Conservation (phyloP, 92 coral and sea anemone genomes). For the Nematostella vectensis region DNA sequence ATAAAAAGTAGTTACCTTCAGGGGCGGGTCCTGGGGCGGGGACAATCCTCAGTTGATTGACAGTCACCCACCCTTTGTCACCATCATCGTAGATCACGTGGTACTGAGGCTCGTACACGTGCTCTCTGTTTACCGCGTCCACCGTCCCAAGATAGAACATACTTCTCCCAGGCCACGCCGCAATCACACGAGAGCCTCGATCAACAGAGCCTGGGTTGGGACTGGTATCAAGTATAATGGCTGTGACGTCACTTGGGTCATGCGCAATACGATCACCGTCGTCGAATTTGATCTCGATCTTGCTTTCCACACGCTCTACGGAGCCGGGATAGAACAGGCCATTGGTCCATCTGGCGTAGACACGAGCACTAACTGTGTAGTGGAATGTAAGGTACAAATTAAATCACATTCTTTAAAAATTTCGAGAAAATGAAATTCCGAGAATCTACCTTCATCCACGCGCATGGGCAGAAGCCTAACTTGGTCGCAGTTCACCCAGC, state of each 20-base stretch:
- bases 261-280: slow-evolving; percentile 48
- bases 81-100: slow-evolving; percentile 40
- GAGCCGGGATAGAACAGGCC: slow-evolving; percentile 32
- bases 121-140: slow-evolving; percentile 13
- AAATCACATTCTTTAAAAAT: too few relatives aligned
- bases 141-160: slow-evolving; percentile 35
- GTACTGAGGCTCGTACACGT: slow-evolving; percentile 19
- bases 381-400: too few relatives aligned
- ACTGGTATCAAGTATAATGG: slow-evolving; percentile 35
- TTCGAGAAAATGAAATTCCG: too few relatives aligned
- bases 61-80: slow-evolving; percentile 31
- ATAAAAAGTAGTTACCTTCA: slow-evolving; percentile 39
- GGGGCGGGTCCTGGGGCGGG: slow-evolving; percentile 44
- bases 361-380: slow-evolving; percentile 33
- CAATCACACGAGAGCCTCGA: slow-evolving; percentile 48
- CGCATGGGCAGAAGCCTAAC: slow-evolving; percentile 37
- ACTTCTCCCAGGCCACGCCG: slow-evolving; percentile 32
- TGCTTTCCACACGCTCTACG: slow-evolving; percentile 34
- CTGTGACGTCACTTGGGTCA: slow-evolving; percentile 28
- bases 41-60: slow-evolving; percentile 27
- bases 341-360: slow-evolving; percentile 47
- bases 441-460: slow-evolving; percentile 29
- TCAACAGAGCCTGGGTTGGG: slow-evolving; percentile 38
- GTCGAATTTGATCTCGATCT: slow-evolving; percentile 40
- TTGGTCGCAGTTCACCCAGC: slow-evolving; percentile 41